Percentiles rank a stretch among this genome's conserved stretches.
phyloP scores from a whole-genome alignment of 2,888 invertebrate species.

The Drosophila antonietae region DNA sequence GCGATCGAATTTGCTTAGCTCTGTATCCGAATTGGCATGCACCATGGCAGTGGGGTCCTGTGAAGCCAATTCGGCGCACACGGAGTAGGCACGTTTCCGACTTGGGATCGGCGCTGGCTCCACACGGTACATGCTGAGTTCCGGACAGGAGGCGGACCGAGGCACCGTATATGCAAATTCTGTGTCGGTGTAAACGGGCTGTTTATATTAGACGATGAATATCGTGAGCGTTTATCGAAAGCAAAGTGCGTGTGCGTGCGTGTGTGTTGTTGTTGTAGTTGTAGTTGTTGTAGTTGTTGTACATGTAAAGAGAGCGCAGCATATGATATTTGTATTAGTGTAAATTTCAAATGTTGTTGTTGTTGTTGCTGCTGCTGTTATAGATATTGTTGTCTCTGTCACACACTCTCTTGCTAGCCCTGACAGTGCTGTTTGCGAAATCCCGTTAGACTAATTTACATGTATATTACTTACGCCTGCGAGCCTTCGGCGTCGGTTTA shows the following conservation, averaged over 20 bases:
- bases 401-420: conserved; percentile 2
- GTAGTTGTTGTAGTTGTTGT: conserved; percentile 39
- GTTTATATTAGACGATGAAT: conserved; percentile 41
- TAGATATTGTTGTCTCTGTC: not conserved
- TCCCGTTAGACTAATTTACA: conserved; percentile 7
- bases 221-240: conserved; percentile 33
- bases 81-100: conserved; percentile 88
- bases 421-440: not conserved
- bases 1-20: conserved; percentile 91
- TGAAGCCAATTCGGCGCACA: conserved; percentile 85
- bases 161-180: conserved; percentile 77
- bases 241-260: conserved; percentile 16
- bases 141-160: conserved; percentile 90
- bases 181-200: conserved; percentile 91
- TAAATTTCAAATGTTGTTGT: conserved; percentile 6
- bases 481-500: conserved; percentile 52
- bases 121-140: conserved; percentile 88
- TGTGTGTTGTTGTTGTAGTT: conserved; percentile 8
- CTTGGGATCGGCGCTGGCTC: conserved; percentile 85
- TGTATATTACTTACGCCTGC: conserved; percentile 65
- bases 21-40: conserved; percentile 91
- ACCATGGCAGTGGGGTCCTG: conserved; percentile 53
- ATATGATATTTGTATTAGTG: conserved; percentile 38
- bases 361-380: not conserved
- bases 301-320: conserved; percentile 63